phyloP scores from a whole-genome alignment of 2,888 invertebrate genomes.

The Nemapogon koenigi region DNA sequence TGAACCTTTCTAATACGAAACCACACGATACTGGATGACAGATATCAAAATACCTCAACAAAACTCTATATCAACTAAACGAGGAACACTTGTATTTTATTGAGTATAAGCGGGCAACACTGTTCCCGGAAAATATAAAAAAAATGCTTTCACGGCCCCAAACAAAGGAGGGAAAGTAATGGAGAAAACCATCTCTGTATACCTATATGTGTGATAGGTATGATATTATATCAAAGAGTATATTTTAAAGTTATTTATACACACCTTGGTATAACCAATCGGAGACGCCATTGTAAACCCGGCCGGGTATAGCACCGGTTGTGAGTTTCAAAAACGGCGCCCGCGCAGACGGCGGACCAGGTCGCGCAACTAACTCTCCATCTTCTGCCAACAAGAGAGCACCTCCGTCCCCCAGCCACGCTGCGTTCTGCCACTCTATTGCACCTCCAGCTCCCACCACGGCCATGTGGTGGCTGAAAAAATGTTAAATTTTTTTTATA shows the following conservation, averaged over 20 bases:
- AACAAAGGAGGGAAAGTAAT: no score
- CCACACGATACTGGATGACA: no score
- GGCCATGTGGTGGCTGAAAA: slow-evolving; percentile 80
- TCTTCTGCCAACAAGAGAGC: slow-evolving; percentile 81
- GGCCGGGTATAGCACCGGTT: slow-evolving; percentile 76
- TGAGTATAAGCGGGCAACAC: no score
- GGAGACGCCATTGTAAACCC: slow-evolving; percentile 90
- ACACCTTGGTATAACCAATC: slow-evolving; percentile 98
- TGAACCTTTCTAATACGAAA: no score
- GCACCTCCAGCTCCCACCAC: slow-evolving; percentile 80
- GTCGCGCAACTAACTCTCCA: slow-evolving; percentile 88
- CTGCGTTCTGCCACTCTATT: slow-evolving; percentile 81
- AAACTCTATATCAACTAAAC: no score
- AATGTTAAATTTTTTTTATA: not conserved
- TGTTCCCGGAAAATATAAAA: no score
- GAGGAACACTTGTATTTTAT: no score
- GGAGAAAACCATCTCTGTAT: not conserved
- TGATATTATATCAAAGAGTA: not conserved
- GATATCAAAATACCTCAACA: no score
- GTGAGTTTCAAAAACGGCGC: slow-evolving; percentile 73
- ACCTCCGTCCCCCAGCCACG: slow-evolving; percentile 82
- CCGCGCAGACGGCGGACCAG: slow-evolving; percentile 72
- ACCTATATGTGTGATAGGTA: not conserved
- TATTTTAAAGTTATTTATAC: not conserved
- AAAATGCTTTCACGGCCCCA: no score